Conservation (phyloP, 2,113 vertebrate species). For the Neogobius melanostomus region DNA sequence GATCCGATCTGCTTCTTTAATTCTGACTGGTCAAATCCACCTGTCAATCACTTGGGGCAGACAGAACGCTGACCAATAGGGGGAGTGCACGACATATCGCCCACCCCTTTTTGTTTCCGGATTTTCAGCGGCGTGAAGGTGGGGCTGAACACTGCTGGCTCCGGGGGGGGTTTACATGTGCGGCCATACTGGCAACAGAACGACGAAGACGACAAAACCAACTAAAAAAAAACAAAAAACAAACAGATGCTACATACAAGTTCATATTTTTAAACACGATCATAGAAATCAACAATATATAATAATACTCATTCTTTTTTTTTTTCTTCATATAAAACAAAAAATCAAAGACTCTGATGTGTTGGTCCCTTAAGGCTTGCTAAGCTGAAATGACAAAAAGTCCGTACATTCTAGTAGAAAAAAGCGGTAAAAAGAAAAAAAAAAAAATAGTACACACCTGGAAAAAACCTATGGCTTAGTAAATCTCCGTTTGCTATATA, state of each 20-base stretch:
- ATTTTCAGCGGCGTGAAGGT: neutral
- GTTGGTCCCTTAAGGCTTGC: constrained; percentile 81
- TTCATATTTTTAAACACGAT: constrained; percentile 48
- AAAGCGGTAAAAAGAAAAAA: constrained; percentile 43
- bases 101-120: no score
- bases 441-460: constrained; percentile 28
- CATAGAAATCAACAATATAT: constrained; percentile 46
- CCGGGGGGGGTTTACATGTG: neutral
- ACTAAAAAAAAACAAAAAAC: no score
- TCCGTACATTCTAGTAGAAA: constrained; percentile 72
- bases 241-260: constrained; percentile 69
- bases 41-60: no score
- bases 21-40: no score
- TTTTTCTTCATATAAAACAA: constrained; percentile 21
- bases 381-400: constrained; percentile 62
- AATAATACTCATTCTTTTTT: constrained; percentile 8
- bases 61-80: no score
- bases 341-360: constrained; percentile 48
- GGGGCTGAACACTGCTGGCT: neutral
- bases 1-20: no score
- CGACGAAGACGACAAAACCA: constrained; percentile 33
- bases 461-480: constrained; percentile 79
- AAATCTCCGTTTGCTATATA: constrained; percentile 74
- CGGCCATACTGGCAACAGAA: neutral
- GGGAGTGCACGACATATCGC: no score